These are phyloP conservation scores for Alaudala cheleensis DNA, from an alignment of 2,113 vertebrate species.

Conservation along the genomic window DNA sequence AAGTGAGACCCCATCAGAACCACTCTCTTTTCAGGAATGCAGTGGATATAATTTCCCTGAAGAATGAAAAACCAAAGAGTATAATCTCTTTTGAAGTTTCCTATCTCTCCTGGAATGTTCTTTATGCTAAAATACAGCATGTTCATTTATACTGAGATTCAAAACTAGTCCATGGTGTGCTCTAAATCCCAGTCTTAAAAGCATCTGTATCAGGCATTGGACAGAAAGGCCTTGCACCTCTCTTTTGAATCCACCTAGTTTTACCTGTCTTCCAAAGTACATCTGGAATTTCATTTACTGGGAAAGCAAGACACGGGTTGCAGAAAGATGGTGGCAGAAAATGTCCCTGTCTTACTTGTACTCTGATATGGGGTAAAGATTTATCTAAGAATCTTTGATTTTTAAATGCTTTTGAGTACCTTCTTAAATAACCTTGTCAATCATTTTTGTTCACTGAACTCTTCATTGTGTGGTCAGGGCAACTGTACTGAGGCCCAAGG, in stretches of 20 bases:
- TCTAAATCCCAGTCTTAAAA: background rate
- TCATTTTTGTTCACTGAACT: background rate
- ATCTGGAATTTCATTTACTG: background rate
- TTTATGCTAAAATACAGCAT: background rate
- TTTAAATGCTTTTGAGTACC: background rate
- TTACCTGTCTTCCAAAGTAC: background rate
- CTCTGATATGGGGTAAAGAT: background rate
- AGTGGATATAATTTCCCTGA: background rate
- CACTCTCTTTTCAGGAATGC: background rate
- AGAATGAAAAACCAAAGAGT: background rate
- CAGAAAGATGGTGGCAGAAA: background rate
- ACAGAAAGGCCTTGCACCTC: background rate
- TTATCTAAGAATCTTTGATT: background rate
- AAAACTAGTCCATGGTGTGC: background rate
- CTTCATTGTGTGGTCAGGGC: rapidly evolving
- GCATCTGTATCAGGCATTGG: background rate
- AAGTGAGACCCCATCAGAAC: background rate
- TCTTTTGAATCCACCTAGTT: background rate
- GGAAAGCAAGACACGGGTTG: background rate
- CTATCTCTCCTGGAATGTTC: background rate
- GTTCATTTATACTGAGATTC: background rate
- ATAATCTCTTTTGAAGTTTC: background rate
- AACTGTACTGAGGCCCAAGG: rapidly evolving
- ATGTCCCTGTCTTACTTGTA: background rate
- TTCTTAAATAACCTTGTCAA: background rate